Evolutionary conservation across 2,888 invertebrate species (phyloP).

Genomic region (Eupithecia subumbrata): DNA sequence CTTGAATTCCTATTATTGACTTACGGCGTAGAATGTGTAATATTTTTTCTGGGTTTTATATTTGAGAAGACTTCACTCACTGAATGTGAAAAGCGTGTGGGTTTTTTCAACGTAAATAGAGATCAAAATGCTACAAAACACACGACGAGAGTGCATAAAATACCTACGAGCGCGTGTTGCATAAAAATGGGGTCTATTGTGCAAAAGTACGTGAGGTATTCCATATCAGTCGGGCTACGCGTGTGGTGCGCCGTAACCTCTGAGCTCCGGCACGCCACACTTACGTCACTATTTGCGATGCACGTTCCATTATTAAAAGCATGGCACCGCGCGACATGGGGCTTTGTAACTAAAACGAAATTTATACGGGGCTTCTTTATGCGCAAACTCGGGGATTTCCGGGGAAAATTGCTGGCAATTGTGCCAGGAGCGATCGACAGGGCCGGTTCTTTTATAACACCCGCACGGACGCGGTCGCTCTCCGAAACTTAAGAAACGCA

Average conservation of each 20-base stretch:
- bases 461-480: conserved; percentile 48
- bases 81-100: conserved; percentile 24
- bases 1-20: not conserved
- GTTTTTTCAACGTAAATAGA: conserved; percentile 31
- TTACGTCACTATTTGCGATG: conserved; percentile 56
- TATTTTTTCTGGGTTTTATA: conserved; percentile 13
- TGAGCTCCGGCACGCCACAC: conserved; percentile 57
- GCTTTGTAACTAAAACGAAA: conserved; percentile 39
- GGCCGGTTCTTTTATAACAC: conserved; percentile 55
- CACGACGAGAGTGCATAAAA: conserved; percentile 39
- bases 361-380: conserved; percentile 47
- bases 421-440: conserved; percentile 46
- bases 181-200: conserved; percentile 37
- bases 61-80: conserved; percentile 11
- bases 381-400: conserved; percentile 47
- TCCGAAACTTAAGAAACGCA: conserved; percentile 65
- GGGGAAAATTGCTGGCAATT: conserved; percentile 58
- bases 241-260: conserved; percentile 42
- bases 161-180: conserved; percentile 31
- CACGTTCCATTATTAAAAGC: conserved; percentile 47
- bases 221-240: conserved; percentile 39
- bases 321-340: conserved; percentile 24
- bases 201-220: conserved; percentile 41
- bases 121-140: conserved; percentile 40
- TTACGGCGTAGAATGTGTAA: not conserved